phyloP scores from a whole-genome alignment of 1,140 invertebrate species.

The Capitella teleta region DNA sequence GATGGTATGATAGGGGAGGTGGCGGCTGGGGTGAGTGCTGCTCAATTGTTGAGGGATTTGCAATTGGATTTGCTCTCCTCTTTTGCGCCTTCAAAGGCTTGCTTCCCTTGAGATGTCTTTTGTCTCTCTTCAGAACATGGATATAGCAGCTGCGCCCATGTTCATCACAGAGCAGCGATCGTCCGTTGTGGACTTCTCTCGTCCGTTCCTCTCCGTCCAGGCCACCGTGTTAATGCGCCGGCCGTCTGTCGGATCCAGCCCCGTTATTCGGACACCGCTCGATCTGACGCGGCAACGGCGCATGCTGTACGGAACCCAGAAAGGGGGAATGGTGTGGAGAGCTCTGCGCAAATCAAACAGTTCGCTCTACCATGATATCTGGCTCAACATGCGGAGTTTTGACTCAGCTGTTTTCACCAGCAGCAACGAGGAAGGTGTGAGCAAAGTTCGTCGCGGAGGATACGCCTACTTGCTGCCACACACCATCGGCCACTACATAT shows the following conservation, averaged over 20 bases:
- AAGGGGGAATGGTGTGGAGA: neutral
- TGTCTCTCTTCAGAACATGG: conserved; percentile 65
- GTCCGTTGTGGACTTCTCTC: conserved; percentile 84
- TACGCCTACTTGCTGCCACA: conserved; percentile 8
- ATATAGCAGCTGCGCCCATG: conserved; percentile 90
- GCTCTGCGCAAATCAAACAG: neutral
- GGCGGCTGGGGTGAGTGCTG: neutral
- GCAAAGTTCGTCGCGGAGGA: neutral
- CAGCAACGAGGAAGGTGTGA: conserved; percentile 3
- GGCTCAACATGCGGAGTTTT: neutral
- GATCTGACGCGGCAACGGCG: neutral
- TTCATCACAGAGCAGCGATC: conserved; percentile 89
- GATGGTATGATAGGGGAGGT: conserved; percentile 12
- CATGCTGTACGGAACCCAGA: neutral
- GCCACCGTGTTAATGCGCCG: conserved; percentile 96
- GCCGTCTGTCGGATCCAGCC: conserved; percentile 42
- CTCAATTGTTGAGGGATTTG: neutral
- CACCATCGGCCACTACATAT: conserved; percentile 4
- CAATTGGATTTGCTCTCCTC: neutral
- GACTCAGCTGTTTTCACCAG: neutral
- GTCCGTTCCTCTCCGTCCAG: conserved; percentile 94
- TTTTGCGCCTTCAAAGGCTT: neutral
- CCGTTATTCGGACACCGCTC: neutral
- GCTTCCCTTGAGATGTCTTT: neutral
- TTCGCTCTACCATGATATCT: neutral